Conservation (phyloP, 2,888 invertebrate species). For the Muscina levida region DNA sequence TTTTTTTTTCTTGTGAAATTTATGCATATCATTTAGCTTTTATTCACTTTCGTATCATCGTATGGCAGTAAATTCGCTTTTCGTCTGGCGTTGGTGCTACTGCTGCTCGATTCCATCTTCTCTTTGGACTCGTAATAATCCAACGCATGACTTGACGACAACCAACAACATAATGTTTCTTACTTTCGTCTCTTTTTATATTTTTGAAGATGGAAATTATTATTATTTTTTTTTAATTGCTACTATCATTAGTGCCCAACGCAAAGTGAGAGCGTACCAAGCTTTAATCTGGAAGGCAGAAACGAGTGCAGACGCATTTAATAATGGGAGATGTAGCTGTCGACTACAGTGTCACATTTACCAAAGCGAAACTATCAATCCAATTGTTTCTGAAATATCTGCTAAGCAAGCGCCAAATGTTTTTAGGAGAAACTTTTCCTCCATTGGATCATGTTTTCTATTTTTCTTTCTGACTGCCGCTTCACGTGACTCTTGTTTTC, state of each 20-base stretch:
- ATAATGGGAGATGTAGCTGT: too few species aligned
- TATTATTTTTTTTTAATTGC: conserved; percentile 67
- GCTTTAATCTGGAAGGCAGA: too few species aligned
- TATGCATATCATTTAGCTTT: conserved; percentile 28
- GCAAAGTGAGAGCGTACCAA: not conserved
- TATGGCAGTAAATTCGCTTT: conserved; percentile 23
- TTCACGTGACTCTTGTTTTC: not conserved
- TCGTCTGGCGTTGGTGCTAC: conserved; percentile 42
- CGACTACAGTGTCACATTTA: not conserved
- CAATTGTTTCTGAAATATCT: not conserved
- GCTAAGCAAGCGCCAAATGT: not conserved
- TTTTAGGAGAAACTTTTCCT: not conserved
- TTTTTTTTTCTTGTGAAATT: conserved; percentile 16
- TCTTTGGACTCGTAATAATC: conserved; percentile 45
- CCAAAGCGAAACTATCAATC: conserved; percentile 3
- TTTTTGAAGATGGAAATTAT: conserved; percentile 38
- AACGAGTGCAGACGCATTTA: too few species aligned
- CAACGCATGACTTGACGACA: conserved; percentile 61
- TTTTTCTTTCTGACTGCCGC: too few species aligned
- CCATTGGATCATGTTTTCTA: not conserved
- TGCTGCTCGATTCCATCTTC: not conserved
- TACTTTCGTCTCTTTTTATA: conserved; percentile 71
- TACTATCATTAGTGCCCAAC: conserved; percentile 1
- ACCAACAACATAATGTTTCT: conserved; percentile 35
- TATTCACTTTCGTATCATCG: conserved; percentile 12